Base-by-base conservation (phyloP, 2,888 invertebrate species). In the Pollenia angustigena region DNA sequence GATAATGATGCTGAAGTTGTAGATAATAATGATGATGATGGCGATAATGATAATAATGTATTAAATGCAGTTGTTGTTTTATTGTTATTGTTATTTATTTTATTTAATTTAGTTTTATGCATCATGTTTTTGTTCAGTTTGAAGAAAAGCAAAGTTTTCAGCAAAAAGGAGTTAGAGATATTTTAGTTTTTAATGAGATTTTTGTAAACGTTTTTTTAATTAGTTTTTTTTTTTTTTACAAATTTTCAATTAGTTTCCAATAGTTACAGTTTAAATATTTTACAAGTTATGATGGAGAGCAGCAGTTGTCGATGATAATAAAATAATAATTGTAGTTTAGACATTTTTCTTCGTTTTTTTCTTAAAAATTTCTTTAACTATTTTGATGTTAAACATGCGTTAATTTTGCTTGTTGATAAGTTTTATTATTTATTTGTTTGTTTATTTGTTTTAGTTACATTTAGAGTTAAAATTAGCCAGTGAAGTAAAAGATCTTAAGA, bases 11-110 rank as follows among this genome's bases (percentile, higher is more conserved):
- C 10, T 62, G 72, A 18, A 46, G 32, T 46, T 23, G 60, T 1
- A 16, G 56, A 74, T 32, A 40, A 88, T 88, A 85, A 88, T 89
- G 87, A 71, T 82, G 79, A 48, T 81, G 76, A 56, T 54, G 68
- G 42, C 75, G 72, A 56, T 75, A 72, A 23, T 76, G 85, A 58
- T 80, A 85, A 69, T 85, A 88, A 88, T 89, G 58, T 90, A 89
- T 90, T 90, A 89, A 89, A 90, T 90, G 91, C 90, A 75, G 50
- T 82, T 78, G 58, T 76, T 69, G 60, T 82, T 75, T 23, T 84
- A 18, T 82, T 69, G n/a, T 74, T 74, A 16, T 85, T 86, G 23
- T 52, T 83, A 42, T 78, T 81, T 66, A 74, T 48, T 74, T 75
- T 85, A 52, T 72, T 78, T 42, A 75, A 75, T 85, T 82, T 87